Conservation (phyloP, 2,797 vertebrate genomes). For the Poeciliopsis gracilis region DNA sequence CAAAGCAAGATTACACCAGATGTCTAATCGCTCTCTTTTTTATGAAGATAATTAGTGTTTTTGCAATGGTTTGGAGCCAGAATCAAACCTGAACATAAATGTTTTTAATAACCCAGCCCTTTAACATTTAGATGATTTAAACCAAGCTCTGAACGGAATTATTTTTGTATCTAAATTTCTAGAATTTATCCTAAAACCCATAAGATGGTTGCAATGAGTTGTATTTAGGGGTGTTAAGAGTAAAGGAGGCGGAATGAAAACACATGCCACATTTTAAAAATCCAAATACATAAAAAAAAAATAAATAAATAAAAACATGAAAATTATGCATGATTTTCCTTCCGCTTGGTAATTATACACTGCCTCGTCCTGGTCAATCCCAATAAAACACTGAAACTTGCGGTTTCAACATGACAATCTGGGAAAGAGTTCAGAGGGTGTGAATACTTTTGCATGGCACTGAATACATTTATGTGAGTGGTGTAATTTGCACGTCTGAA, state of each 20-base stretch:
- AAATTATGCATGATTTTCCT: not conserved
- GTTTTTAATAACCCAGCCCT: not conserved
- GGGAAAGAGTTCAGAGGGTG: not conserved
- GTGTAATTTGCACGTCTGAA: slow-evolving; percentile 51
- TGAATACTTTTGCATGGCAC: slow-evolving; percentile 7
- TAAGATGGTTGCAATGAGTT: not conserved
- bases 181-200: not conserved
- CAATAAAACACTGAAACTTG: not conserved
- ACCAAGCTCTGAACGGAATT: not conserved
- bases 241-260: not conserved
- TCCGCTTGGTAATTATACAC: not conserved
- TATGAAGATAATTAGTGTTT: not conserved
- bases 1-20: not conserved
- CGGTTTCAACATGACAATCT: slow-evolving; percentile 4
- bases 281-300: not conserved
- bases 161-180: not conserved
- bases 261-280: not conserved
- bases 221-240: not conserved
- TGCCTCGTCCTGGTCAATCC: not conserved
- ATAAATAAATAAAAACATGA: not conserved
- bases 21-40: not conserved
- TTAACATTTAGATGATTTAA: not conserved
- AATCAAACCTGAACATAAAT: not conserved
- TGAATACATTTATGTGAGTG: slow-evolving; percentile 10
- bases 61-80: not conserved